A percentile compares a stretch with the other conserved stretches of the same genome.
phyloP scores from a whole-genome alignment of 2,113 vertebrate genomes.

The Channa argus region DNA sequence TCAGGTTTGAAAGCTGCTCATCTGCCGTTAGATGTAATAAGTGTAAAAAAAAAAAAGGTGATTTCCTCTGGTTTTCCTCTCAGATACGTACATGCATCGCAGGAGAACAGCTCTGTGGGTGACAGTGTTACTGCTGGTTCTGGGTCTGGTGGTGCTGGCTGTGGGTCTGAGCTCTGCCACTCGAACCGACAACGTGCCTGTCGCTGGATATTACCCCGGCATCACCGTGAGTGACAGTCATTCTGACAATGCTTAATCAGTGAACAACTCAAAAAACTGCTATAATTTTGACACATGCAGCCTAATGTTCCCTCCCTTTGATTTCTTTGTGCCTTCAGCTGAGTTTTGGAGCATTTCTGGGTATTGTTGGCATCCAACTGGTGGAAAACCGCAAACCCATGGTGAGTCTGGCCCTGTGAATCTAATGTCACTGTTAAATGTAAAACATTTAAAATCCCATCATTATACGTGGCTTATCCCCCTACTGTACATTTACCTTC shows the following conservation, averaged over 20 bases:
- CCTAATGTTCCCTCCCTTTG: neutral
- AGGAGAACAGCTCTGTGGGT: conserved; percentile 89
- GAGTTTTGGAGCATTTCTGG: conserved; percentile 94
- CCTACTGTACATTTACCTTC: too few species aligned
- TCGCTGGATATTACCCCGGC: conserved; percentile 94
- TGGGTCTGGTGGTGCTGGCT: conserved; percentile 88
- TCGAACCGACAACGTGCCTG: conserved; percentile 90
- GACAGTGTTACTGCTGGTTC: conserved; percentile 85
- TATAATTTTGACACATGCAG: neutral
- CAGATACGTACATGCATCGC: conserved; percentile 87
- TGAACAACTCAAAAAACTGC: too few species aligned
- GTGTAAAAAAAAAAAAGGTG: neutral
- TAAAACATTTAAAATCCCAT: neutral
- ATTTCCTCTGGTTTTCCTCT: neutral
- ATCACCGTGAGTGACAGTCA: conserved; percentile 87
- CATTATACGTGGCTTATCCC: neutral
- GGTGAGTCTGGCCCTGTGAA: conserved; percentile 83
- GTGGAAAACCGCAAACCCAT: conserved; percentile 95
- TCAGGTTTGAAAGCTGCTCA: too few species aligned
- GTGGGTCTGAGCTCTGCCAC: conserved; percentile 91
- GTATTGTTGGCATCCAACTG: conserved; percentile 90
- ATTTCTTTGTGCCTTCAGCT: conserved; percentile 80
- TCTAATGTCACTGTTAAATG: neutral
- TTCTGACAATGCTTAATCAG: too few species aligned
- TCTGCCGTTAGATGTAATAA: neutral